Base-by-base conservation (phyloP, 1,140 invertebrate species). In the Cepaea nemoralis region DNA sequence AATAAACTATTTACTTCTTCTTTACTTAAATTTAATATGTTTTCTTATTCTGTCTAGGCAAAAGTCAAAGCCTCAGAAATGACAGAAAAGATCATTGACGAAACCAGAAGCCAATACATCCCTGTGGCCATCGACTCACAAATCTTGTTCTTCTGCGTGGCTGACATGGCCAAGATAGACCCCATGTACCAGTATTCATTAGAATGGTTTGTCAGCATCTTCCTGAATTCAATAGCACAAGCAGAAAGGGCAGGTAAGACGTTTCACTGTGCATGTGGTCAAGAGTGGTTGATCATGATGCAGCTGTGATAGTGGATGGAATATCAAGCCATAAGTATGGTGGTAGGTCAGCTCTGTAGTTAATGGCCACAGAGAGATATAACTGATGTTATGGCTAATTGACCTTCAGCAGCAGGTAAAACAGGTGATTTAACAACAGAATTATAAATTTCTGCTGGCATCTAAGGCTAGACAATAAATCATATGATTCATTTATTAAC, bases 161-260 rank as follows among this genome's bases (percentile, higher is more conserved):
- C 90, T 33, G 91, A 92, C 84, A 88, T 92, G 87, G 89, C 89
- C n/a, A 91, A 90, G 77, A 91, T 92, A 71, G 92, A 92, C 83
- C 92, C 92, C 40, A 92, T 92, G 92, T 92, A 92, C 84, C 91
- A 92, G 84, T 92, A 92, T 85, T 92, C 91, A 12, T 86, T 92
- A 0, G 92, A 92, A 83, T 92, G 92, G 91, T 92, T 92, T 80
- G 88, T 91, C 80, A 86, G 78, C 48, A 92, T 92, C 76, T 92
- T 91, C 87, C 83, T 92, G 12, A 84, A 74, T 59, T 88, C 91
- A 37, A 92, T 92, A 48, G 77, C 85, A 31, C 88, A 91, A 76
- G 91, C 91, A 22, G 87, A 89, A 73, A 85, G 88, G 82, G 90
- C 90, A 84, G 91, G 92, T 92, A 81, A 37, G 73, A 73, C 75